A percentile compares a stretch with the other conserved stretches of the same genome.
Evolutionary conservation across 2,888 invertebrate genomes (phyloP).

Genomic region (Drosophila quinaria): DNA sequence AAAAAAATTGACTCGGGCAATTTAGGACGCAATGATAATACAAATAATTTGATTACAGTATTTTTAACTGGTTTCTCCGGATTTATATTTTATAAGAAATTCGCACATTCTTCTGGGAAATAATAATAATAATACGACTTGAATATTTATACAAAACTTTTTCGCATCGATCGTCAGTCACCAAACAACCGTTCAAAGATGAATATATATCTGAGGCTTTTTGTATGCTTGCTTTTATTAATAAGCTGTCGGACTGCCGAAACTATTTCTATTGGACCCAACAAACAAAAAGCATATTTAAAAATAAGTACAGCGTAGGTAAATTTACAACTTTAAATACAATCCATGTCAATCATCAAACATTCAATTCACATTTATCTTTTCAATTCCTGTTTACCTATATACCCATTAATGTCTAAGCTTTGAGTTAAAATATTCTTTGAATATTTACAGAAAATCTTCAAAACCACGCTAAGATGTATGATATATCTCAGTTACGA

Average conservation of each 20-base stretch:
- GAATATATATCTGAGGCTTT: not conserved
- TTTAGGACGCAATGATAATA: not conserved
- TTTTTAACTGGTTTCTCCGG: not conserved
- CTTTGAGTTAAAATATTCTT: not conserved
- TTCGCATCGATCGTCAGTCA: conserved; percentile 9
- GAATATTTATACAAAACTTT: conserved; percentile 6
- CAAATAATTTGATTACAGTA: not conserved
- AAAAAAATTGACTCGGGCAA: not conserved
- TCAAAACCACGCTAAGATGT: not conserved
- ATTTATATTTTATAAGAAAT: not conserved
- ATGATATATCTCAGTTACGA: not conserved
- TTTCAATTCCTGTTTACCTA: not conserved
- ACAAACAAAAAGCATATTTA: not conserved
- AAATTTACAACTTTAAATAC: not conserved
- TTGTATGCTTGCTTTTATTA: not conserved
- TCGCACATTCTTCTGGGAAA: not conserved
- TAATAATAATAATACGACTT: not conserved
- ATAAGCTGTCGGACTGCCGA: not conserved
- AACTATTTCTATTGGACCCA: not conserved
- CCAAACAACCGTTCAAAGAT: conserved; percentile 1
- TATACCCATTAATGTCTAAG: not conserved
- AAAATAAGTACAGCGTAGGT: not conserved
- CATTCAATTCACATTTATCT: not conserved
- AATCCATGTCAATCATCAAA: not conserved
- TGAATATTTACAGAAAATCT: not conserved